phyloP scores from a whole-genome alignment of 2,888 invertebrate genomes.

The Schrankia costaestrigalis region DNA sequence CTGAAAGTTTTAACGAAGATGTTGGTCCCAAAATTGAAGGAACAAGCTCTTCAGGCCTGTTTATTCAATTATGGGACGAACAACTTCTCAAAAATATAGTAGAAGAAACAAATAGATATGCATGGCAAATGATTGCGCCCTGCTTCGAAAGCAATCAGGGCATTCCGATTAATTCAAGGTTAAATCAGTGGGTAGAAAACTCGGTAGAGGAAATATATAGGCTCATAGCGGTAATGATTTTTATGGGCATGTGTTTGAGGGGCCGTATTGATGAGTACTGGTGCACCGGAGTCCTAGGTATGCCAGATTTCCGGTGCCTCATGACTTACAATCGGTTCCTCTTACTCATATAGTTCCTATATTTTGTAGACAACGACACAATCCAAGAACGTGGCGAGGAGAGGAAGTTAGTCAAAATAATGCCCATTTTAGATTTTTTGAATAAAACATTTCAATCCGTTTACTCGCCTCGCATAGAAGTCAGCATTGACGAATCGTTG shows the following conservation, averaged over 20 bases:
- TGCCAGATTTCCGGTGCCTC: not conserved
- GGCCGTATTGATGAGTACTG: too few species aligned
- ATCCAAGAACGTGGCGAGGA: not conserved
- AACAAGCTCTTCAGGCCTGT: not conserved
- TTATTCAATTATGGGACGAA: not conserved
- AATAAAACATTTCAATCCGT: not conserved
- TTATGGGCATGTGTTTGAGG: too few species aligned
- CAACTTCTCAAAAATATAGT: constrained; percentile 1
- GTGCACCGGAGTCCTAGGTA: constrained; percentile 1
- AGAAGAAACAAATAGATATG: not conserved
- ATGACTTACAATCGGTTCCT: not conserved
- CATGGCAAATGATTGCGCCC: not conserved
- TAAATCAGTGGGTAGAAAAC: not conserved
- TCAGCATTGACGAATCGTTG: constrained; percentile 1
- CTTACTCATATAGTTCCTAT: not conserved
- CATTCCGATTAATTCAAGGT: not conserved
- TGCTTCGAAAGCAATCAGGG: not conserved
- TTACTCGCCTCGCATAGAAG: constrained; percentile 1
- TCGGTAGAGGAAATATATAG: not conserved
- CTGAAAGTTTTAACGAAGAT: not conserved
- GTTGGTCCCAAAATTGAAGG: not conserved
- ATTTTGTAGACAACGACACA: not conserved
- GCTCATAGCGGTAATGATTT: not conserved
- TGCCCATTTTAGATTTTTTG: not conserved
- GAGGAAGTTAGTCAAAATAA: too few species aligned